Evolutionary conservation across 2,888 invertebrate genomes (phyloP).

Genomic region (Ligdia adustata): DNA sequence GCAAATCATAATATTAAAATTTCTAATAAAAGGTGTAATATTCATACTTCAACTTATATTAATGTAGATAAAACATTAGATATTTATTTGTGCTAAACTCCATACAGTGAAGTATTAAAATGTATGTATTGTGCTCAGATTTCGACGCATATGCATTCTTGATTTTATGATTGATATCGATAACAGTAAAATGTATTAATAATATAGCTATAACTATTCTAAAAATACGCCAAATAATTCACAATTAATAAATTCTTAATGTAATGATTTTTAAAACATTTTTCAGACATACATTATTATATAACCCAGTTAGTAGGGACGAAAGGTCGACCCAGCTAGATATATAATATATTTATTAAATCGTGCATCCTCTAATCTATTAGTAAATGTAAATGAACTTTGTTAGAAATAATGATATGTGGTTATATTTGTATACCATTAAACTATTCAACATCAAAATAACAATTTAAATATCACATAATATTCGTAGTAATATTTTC

Average conservation of each 20-base stretch:
- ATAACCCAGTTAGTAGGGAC: neutral
- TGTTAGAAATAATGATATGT: constrained; percentile 80
- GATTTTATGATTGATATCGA: constrained; percentile 12
- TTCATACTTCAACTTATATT: constrained; percentile 25
- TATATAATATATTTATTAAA: no score
- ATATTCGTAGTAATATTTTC: constrained; percentile 73
- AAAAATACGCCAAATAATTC: constrained; percentile 19
- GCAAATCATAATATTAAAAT: constrained; percentile 50
- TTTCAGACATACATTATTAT: neutral
- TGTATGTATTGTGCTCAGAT: constrained; percentile 26
- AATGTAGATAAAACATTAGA: constrained; percentile 27
- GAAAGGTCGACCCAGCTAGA: no score
- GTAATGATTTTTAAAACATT: constrained; percentile 4
- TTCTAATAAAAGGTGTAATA: constrained; percentile 30
- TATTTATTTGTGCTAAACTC: constrained; percentile 49
- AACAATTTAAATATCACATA: constrained; percentile 81
- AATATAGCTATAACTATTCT: constrained; percentile 15
- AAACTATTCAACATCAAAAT: constrained; percentile 73
- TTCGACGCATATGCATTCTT: constrained; percentile 21
- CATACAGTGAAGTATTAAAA: constrained; percentile 28
- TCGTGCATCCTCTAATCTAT: neutral
- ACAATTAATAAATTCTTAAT: constrained; percentile 5
- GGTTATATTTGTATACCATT: constrained; percentile 68
- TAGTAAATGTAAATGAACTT: constrained; percentile 46
- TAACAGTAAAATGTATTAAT: constrained; percentile 15